phyloP scores from a whole-genome alignment of 2,888 invertebrate species.

The Lepidocyrtoides sp. region DNA sequence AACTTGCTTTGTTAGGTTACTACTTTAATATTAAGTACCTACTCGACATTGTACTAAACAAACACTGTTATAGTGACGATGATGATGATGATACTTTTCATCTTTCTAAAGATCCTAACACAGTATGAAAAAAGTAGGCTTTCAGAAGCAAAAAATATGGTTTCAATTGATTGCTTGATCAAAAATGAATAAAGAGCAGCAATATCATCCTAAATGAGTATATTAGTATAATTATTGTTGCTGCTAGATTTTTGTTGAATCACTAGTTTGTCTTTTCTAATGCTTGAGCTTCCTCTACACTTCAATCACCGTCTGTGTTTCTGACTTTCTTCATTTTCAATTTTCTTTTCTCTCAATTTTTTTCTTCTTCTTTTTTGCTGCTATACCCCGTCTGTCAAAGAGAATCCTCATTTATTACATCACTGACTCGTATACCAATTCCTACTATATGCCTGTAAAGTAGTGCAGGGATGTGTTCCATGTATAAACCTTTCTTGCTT shows the following conservation, averaged over 20 bases:
- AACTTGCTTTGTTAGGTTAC: too few relatives aligned
- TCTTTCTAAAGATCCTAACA: slow-evolving; percentile 15
- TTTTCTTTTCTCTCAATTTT: background rate
- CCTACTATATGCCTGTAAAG: too few relatives aligned
- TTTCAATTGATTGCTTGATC: background rate
- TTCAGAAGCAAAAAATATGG: slow-evolving; percentile 22
- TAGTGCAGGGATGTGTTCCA: background rate
- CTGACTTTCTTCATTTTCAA: background rate
- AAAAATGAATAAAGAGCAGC: background rate
- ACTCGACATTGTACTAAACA: too few relatives aligned
- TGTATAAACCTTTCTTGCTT: background rate
- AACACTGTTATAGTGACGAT: background rate
- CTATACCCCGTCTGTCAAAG: slow-evolving; percentile 55
- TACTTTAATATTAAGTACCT: background rate
- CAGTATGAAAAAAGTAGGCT: slow-evolving; percentile 1
- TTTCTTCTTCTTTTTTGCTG: slow-evolving; percentile 15
- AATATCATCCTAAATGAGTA: background rate
- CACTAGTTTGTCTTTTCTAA: background rate
- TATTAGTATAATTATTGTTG: background rate
- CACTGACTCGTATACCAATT: background rate
- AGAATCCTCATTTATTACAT: slow-evolving; percentile 41
- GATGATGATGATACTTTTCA: background rate
- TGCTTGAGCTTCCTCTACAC: background rate
- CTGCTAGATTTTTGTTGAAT: too few relatives aligned
- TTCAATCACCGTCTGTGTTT: slow-evolving; percentile 16